phyloP scores from a whole-genome alignment of 2,797 vertebrate species.

The Bovichtus diacanthus region DNA sequence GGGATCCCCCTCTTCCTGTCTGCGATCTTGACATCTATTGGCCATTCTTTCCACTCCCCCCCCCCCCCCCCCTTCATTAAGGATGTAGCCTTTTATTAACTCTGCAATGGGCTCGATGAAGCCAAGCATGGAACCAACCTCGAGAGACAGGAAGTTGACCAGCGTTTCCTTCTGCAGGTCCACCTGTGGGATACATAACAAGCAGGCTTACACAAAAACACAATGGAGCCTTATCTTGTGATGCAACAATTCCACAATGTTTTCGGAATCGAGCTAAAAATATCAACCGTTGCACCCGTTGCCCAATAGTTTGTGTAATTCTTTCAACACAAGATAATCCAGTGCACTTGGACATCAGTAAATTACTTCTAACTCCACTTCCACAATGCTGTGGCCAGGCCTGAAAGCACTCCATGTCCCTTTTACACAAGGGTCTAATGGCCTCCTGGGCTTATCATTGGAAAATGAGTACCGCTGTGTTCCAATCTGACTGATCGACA shows the following conservation, averaged over 20 bases:
- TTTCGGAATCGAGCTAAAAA: conserved; percentile 14
- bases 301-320: conserved; percentile 13
- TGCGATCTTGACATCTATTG: conserved; percentile 55
- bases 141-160: conserved; percentile 93
- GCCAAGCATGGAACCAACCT: conserved; percentile 85
- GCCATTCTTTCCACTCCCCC: conserved; percentile 60
- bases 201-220: conserved; percentile 39
- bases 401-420: conserved; percentile 25
- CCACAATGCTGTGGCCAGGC: conserved; percentile 7
- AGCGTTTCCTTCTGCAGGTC: conserved; percentile 96
- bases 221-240: conserved; percentile 62
- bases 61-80: conserved; percentile 26
- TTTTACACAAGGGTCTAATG: conserved; percentile 26
- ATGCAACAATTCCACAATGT: conserved; percentile 12
- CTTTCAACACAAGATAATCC: conserved; percentile 25
- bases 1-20: conserved; percentile 81
- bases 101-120: conserved; percentile 63
- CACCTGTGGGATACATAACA: conserved; percentile 85
- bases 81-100: conserved; percentile 74
- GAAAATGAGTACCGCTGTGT: conserved; percentile 33
- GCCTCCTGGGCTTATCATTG: conserved; percentile 35
- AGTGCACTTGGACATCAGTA: conserved; percentile 13
- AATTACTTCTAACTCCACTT: conserved; percentile 42
- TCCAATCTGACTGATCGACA: conserved; percentile 32
- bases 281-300: not conserved